Conservation (phyloP, 2,888 invertebrate genomes). For the Caenorhabditis sinica region DNA sequence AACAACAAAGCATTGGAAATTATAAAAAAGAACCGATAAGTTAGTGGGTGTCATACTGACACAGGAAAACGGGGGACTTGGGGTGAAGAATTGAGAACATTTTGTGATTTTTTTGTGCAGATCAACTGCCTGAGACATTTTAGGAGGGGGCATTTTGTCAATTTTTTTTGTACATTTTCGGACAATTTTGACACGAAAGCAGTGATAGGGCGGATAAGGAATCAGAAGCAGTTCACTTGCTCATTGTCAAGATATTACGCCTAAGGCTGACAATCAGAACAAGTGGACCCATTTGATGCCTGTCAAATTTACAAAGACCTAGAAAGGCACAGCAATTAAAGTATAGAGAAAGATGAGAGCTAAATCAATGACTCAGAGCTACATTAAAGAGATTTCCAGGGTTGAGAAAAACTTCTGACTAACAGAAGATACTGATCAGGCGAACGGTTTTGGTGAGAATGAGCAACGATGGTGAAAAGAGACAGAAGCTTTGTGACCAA, state of each 20-base stretch:
- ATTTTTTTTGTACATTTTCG: slow-evolving; percentile 69
- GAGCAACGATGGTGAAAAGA: slow-evolving; percentile 45
- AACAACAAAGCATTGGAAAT: slow-evolving; percentile 55
- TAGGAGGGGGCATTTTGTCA: slow-evolving; percentile 54
- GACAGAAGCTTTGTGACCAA: slow-evolving; percentile 59
- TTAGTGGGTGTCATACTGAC: slow-evolving; percentile 42
- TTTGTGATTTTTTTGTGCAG: slow-evolving; percentile 67
- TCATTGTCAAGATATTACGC: slow-evolving; percentile 56
- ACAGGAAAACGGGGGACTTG: neutral
- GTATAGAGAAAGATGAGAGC: slow-evolving; percentile 27
- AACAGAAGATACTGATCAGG: neutral
- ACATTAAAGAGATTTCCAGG: slow-evolving; percentile 3
- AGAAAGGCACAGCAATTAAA: slow-evolving; percentile 28
- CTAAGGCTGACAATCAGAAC: slow-evolving; percentile 46
- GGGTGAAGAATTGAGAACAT: slow-evolving; percentile 58
- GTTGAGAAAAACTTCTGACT: neutral
- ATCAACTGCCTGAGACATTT: slow-evolving; percentile 68
- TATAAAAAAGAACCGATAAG: slow-evolving; percentile 42
- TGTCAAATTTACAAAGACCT: slow-evolving; percentile 53
- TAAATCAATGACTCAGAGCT: slow-evolving; percentile 44
- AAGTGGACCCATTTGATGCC: slow-evolving; percentile 37
- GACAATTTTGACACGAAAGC: slow-evolving; percentile 66
- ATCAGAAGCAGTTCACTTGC: slow-evolving; percentile 34
- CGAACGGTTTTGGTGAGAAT: neutral
- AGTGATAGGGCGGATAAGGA: neutral